These are phyloP conservation scores for Manis crassicaudata DNA, from an alignment of 2,797 vertebrate species.

Conservation along the genomic window DNA sequence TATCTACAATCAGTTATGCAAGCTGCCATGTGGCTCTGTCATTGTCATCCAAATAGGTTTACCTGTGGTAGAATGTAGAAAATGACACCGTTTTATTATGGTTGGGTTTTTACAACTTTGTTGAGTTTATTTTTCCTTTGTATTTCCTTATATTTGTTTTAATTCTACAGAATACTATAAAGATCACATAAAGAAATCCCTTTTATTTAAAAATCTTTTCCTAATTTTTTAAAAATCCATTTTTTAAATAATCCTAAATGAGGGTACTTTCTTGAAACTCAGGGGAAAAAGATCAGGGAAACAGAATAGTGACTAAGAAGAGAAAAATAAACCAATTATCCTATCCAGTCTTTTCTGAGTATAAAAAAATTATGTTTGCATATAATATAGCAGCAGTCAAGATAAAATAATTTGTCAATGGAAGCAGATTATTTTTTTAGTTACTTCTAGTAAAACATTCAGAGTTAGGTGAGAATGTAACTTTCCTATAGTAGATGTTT, in stretches of 20 bases:
- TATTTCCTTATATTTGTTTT: conserved; percentile 43
- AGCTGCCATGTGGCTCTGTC: conserved; percentile 53
- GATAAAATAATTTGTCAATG: conserved; percentile 27
- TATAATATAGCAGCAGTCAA: conserved; percentile 14
- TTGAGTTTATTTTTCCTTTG: neutral
- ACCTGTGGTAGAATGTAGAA: conserved; percentile 52
- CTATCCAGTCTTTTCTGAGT: neutral
- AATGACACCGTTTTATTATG: neutral
- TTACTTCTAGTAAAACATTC: conserved; percentile 17
- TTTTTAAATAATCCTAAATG: neutral
- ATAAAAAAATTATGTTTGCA: conserved; percentile 15
- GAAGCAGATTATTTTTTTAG: conserved; percentile 32
- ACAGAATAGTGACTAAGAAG: neutral
- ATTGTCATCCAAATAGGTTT: conserved; percentile 72
- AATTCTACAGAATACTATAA: neutral
- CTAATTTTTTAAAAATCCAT: neutral
- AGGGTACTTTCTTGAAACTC: conserved; percentile 2
- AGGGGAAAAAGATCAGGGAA: neutral
- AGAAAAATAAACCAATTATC: conserved; percentile 33
- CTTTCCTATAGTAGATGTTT: neutral
- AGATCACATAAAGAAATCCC: conserved; percentile 11
- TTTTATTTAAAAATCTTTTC: conserved; percentile 29
- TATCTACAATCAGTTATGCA: conserved; percentile 18
- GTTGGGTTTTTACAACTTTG: neutral
- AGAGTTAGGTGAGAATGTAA: neutral